These are phyloP conservation scores for Drosophila sturtevanti DNA, from an alignment of 1,140 invertebrate species.

Conservation along the genomic window DNA sequence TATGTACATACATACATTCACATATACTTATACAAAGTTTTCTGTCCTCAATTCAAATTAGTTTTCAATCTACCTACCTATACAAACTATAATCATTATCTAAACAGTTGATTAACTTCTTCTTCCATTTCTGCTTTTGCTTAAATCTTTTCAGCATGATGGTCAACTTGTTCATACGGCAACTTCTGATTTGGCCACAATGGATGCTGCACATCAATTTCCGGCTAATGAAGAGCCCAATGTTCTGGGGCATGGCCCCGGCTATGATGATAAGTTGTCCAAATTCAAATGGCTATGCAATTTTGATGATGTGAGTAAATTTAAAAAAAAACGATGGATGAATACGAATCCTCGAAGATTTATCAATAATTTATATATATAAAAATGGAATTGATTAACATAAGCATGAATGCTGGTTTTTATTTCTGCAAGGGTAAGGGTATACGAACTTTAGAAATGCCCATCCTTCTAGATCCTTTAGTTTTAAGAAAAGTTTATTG, in stretches of 20 bases:
- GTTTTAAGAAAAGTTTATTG: no score
- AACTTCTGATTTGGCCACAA: slow-evolving; percentile 35
- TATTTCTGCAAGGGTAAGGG: no score
- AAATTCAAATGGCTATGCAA: slow-evolving; percentile 73
- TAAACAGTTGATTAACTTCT: slow-evolving; percentile 2
- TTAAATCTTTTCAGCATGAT: slow-evolving; percentile 46
- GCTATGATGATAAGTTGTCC: slow-evolving; percentile 62
- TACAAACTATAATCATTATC: not conserved
- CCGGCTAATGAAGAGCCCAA: slow-evolving; percentile 80
- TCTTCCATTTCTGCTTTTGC: slow-evolving; percentile 10
- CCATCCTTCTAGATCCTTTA: no score
- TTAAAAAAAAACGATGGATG: not conserved
- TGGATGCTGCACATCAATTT: slow-evolving; percentile 72
- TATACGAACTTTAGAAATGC: no score
- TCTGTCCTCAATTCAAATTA: slow-evolving; percentile 53
- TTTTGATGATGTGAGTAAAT: slow-evolving; percentile 78
- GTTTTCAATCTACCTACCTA: slow-evolving; percentile 26
- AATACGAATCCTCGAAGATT: slow-evolving; percentile 3
- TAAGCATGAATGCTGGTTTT: no score
- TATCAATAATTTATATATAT: no score
- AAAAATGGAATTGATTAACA: no score
- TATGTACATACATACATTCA: no score
- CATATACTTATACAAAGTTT: no score
- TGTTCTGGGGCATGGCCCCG: slow-evolving; percentile 73
- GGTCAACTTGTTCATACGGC: slow-evolving; percentile 45